phyloP scores from a whole-genome alignment of 2,888 invertebrate genomes.

The Drosophila neotestacea region DNA sequence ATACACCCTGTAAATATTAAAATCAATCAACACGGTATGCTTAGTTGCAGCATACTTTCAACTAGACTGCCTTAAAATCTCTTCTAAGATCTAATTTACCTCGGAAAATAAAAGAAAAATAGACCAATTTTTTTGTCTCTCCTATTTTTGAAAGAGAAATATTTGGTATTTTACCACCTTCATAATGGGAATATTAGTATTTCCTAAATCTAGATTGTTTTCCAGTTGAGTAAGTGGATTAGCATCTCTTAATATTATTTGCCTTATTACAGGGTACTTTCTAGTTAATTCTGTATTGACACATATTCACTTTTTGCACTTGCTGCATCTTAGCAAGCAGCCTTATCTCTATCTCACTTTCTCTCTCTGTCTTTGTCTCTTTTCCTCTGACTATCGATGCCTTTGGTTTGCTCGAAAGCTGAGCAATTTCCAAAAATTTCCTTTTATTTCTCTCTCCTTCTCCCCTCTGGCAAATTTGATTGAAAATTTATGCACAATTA shows the following conservation, averaged over 20 bases:
- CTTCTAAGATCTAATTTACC: too few relatives aligned
- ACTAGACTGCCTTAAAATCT: not conserved
- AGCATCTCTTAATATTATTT: not conserved
- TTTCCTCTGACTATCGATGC: not conserved
- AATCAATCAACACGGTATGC: not conserved
- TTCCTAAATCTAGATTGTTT: too few relatives aligned
- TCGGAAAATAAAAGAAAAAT: too few relatives aligned
- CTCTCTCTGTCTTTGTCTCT: not conserved
- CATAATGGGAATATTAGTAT: too few relatives aligned
- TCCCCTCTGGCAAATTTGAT: constrained; percentile 47
- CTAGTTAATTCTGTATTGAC: not conserved
- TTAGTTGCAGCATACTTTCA: too few relatives aligned
- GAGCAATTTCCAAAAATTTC: constrained; percentile 18
- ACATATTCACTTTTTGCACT: not conserved
- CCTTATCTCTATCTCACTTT: constrained; percentile 1
- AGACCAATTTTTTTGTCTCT: too few relatives aligned
- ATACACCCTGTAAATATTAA: constrained; percentile 6
- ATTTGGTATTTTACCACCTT: too few relatives aligned
- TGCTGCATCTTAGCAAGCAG: constrained; percentile 15
- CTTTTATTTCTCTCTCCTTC: constrained; percentile 5
- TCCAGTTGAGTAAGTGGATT: too few relatives aligned
- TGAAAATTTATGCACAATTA: constrained; percentile 66
- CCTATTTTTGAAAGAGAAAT: too few relatives aligned
- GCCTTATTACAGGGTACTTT: not conserved
- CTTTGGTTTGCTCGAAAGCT: constrained; percentile 5